Conservation (phyloP, 1,140 invertebrate genomes). For the Leptopilina boulardi region DNA sequence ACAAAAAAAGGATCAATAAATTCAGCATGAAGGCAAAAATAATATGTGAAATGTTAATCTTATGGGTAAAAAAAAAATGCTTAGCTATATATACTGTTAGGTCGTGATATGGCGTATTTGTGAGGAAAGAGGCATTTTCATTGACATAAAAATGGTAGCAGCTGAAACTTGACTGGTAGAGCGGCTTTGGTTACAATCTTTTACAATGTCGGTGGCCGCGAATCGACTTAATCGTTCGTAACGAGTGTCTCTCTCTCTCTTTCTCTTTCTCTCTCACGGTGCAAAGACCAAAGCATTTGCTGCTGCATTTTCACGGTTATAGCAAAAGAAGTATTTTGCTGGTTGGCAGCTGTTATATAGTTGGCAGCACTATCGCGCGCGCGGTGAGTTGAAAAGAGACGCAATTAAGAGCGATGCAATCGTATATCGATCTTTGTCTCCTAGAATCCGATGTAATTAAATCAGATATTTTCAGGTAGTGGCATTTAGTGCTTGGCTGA, state of each 20-base stretch:
- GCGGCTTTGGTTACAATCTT: conserved; percentile 14
- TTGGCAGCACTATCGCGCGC: conserved; percentile 29
- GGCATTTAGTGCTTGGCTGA: conserved; percentile 62
- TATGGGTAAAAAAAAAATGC: too few relatives aligned
- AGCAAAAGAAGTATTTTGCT: not conserved
- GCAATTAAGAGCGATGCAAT: conserved; percentile 67
- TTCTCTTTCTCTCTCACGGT: not conserved
- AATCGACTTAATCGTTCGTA: conserved; percentile 31
- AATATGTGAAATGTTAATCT: too few relatives aligned
- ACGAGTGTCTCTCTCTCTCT: not conserved
- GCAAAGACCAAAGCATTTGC: not conserved
- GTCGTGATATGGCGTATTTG: not conserved
- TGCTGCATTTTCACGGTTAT: conserved; percentile 20
- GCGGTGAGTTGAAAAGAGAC: conserved; percentile 38
- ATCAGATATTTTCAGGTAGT: conserved; percentile 71
- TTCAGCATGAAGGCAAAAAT: too few relatives aligned
- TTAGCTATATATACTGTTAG: not conserved
- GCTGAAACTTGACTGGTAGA: conserved; percentile 31
- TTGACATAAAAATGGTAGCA: conserved; percentile 22
- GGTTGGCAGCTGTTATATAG: conserved; percentile 22
- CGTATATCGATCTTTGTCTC: conserved; percentile 72
- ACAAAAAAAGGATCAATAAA: too few relatives aligned
- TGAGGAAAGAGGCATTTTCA: conserved; percentile 19
- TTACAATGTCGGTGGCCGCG: conserved; percentile 29
- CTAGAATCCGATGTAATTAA: conserved; percentile 72